Evolutionary conservation across 1,140 invertebrate genomes (phyloP).

Genomic region (Drosophila santomea): DNA sequence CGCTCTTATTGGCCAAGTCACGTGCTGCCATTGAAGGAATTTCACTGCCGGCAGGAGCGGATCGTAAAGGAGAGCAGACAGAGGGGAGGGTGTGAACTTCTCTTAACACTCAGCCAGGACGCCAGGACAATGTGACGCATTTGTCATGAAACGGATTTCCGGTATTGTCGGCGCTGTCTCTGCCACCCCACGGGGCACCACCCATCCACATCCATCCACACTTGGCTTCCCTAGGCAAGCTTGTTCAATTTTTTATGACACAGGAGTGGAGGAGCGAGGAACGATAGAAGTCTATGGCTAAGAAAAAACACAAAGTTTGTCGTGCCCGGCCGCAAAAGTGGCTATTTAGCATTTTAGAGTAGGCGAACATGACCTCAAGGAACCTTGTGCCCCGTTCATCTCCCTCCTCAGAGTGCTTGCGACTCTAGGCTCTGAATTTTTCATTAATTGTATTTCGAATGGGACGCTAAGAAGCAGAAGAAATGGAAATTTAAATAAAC

Average conservation of each 20-base stretch:
- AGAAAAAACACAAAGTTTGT: conserved; percentile 31
- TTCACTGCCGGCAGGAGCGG: conserved; percentile 74
- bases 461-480: conserved; percentile 16
- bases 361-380: conserved; percentile 60
- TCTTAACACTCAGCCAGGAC: conserved; percentile 68
- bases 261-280: conserved; percentile 20
- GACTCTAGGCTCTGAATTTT: conserved; percentile 59
- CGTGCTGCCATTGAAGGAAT: conserved; percentile 81
- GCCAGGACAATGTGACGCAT: conserved; percentile 73
- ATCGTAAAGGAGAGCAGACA: conserved; percentile 14
- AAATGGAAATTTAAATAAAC: conserved; percentile 58
- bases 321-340: conserved; percentile 75
- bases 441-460: conserved; percentile 70
- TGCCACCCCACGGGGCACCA: conserved; percentile 16
- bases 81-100: not conserved
- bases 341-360: conserved; percentile 82
- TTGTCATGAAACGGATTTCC: conserved; percentile 83
- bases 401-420: not conserved
- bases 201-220: conserved; percentile 23
- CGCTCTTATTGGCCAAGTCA: conserved; percentile 50
- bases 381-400: conserved; percentile 9
- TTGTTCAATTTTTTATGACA: conserved; percentile 81
- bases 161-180: conserved; percentile 70
- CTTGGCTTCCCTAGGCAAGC: conserved; percentile 65
- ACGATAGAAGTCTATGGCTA: conserved; percentile 5